Percentiles rank a stretch among this genome's conserved stretches.
Conservation (phyloP, 2,113 vertebrate species). For the Gnathonemus longibarbis region DNA sequence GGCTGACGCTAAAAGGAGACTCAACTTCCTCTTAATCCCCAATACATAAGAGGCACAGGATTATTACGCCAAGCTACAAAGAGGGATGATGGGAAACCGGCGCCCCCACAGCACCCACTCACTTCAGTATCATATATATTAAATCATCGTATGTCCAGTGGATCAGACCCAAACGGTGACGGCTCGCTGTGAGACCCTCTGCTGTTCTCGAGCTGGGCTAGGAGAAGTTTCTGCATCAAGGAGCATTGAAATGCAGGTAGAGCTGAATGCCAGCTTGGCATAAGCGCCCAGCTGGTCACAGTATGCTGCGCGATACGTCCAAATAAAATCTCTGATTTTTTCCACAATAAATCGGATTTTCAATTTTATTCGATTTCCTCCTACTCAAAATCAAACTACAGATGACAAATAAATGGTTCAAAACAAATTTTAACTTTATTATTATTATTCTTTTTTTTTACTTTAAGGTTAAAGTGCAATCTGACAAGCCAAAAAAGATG, state of each 20-base stretch:
- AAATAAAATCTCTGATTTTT: too few species aligned
- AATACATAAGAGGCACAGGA: not conserved
- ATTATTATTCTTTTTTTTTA: too few species aligned
- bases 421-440: too few species aligned
- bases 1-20: not conserved
- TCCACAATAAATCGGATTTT: too few species aligned
- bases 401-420: too few species aligned
- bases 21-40: not conserved
- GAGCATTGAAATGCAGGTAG: not conserved
- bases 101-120: not conserved
- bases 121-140: not conserved
- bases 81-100: not conserved
- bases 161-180: not conserved
- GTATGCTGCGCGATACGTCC: too few species aligned
- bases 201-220: not conserved
- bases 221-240: not conserved
- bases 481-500: too few species aligned
- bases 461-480: too few species aligned
- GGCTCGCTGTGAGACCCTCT: not conserved
- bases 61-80: not conserved
- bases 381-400: too few species aligned
- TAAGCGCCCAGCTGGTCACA: not conserved
- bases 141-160: not conserved
- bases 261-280: not conserved
- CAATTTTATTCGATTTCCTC: too few species aligned